Percentiles rank a stretch among this genome's conserved stretches.
phyloP scores from a whole-genome alignment of 2,888 invertebrate species.

The Drosophila setosimentum region DNA sequence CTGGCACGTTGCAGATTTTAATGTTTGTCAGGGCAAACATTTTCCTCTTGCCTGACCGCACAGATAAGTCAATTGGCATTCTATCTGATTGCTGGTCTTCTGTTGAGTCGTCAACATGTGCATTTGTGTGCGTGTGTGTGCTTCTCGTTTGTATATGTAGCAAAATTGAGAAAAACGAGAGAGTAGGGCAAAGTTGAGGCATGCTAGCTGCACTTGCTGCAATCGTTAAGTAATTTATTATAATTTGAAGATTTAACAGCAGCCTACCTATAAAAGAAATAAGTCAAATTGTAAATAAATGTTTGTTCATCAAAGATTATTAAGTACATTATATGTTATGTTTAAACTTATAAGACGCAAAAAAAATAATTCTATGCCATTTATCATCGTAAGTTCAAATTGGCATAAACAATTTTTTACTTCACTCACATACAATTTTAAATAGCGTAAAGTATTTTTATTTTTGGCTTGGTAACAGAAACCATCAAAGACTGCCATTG shows the following conservation, averaged over 20 bases:
- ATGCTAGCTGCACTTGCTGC: not conserved
- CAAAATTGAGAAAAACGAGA: not conserved
- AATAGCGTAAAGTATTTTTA: not conserved
- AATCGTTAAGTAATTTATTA: slow-evolving; percentile 6
- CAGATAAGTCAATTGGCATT: slow-evolving; percentile 73
- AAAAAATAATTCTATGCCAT: not conserved
- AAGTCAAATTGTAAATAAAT: not conserved
- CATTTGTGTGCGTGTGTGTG: not conserved
- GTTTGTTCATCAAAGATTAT: not conserved
- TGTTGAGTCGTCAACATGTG: not conserved
- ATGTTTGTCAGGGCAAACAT: slow-evolving; percentile 72
- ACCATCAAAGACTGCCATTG: not conserved
- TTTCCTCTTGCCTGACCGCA: slow-evolving; percentile 72
- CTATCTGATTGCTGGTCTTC: slow-evolving; percentile 61
- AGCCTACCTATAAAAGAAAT: not conserved
- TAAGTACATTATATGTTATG: not conserved
- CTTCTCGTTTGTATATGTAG: slow-evolving; percentile 17
- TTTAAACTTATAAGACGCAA: not conserved
- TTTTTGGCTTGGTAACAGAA: not conserved
- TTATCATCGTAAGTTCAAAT: not conserved
- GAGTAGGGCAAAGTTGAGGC: not conserved
- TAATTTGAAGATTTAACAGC: not conserved
- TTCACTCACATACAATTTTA: not conserved
- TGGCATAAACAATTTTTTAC: not conserved
- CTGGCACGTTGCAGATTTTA: slow-evolving; percentile 43